Evolutionary conservation across 2,113 vertebrate genomes (phyloP).

Genomic region (Rhipidura dahli): DNA sequence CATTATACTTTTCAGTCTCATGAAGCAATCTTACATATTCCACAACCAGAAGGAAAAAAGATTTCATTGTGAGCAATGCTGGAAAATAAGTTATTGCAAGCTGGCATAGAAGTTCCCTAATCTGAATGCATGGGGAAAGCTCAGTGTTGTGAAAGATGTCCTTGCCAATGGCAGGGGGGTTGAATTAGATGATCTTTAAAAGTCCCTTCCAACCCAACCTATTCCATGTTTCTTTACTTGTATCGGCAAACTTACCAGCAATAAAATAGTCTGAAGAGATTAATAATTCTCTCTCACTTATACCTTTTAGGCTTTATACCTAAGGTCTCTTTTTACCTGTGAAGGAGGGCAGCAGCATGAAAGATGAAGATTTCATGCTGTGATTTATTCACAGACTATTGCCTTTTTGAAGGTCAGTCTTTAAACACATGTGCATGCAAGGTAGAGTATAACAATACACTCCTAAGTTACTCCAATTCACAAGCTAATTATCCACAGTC

Average conservation of each 20-base stretch:
- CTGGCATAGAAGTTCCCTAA: background rate
- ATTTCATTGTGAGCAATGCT: background rate
- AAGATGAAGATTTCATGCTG: background rate
- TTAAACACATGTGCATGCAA: background rate
- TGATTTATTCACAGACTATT: background rate
- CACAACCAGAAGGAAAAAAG: background rate
- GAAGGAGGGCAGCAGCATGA: background rate
- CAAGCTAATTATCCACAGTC: background rate
- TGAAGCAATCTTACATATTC: background rate
- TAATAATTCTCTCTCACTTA: background rate
- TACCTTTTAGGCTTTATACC: background rate
- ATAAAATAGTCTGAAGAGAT: background rate
- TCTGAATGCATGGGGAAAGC: background rate
- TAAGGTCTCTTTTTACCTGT: background rate
- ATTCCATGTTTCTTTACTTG: background rate
- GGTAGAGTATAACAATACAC: background rate
- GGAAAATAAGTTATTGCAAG: conserved; percentile 1
- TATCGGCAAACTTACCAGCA: background rate
- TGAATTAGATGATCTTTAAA: background rate
- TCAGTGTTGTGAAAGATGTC: background rate
- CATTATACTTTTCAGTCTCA: background rate
- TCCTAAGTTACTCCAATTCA: background rate
- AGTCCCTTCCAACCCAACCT: background rate
- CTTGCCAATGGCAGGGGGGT: background rate
- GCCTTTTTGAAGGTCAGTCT: background rate